Evolutionary conservation across 1,140 invertebrate genomes (phyloP).

Genomic region (Leguminivora glycinivorella): DNA sequence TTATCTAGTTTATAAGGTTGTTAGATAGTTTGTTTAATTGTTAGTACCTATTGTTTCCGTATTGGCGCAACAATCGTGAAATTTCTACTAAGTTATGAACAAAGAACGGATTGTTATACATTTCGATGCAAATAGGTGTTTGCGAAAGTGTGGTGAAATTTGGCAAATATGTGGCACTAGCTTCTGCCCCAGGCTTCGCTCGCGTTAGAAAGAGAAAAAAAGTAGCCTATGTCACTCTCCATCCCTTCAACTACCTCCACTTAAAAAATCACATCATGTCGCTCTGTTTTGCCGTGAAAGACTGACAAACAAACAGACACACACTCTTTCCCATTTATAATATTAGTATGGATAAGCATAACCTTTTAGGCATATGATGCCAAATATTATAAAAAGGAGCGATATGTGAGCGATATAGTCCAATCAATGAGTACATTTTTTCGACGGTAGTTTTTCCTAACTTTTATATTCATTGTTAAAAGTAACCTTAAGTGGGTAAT

Average conservation of each 20-base stretch:
- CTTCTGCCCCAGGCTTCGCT: too few relatives aligned
- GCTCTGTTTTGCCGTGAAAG: too few relatives aligned
- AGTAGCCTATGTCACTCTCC: too few relatives aligned
- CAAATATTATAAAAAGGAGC: not conserved
- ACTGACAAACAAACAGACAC: too few relatives aligned
- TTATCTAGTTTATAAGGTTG: not conserved
- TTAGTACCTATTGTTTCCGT: not conserved
- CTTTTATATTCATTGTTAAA: not conserved
- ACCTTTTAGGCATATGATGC: too few relatives aligned
- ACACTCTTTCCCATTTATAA: too few relatives aligned
- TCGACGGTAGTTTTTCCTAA: not conserved
- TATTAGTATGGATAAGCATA: too few relatives aligned
- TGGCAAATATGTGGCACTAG: too few relatives aligned
- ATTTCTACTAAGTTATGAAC: slow-evolving; percentile 23
- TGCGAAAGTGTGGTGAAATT: not conserved
- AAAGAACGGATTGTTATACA: slow-evolving; percentile 11
- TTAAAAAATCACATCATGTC: too few relatives aligned
- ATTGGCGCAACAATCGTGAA: slow-evolving; percentile 21
- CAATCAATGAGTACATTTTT: not conserved
- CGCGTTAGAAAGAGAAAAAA: too few relatives aligned
- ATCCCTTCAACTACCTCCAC: too few relatives aligned
- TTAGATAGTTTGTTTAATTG: not conserved
- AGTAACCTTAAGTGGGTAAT: not conserved
- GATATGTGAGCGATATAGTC: not conserved
- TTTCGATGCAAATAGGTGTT: not conserved